A percentile compares a stretch with the other conserved stretches of the same genome.
These are phyloP conservation scores for Tachuris rubrigastra DNA, from an alignment of 2,113 vertebrate genomes.

Conservation along the genomic window DNA sequence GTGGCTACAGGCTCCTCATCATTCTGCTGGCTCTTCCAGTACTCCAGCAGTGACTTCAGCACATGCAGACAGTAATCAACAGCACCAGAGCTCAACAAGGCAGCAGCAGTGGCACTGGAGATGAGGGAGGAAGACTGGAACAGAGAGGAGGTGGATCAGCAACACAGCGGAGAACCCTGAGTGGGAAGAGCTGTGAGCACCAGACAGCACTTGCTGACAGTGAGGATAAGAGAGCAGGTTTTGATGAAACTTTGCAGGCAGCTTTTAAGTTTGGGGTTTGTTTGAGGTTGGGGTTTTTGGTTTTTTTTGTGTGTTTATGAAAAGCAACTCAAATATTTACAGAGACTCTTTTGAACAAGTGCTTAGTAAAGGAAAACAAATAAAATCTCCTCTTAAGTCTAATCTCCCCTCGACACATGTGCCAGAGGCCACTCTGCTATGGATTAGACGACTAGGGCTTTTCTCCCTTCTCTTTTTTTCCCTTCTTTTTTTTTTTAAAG, in stretches of 20 bases:
- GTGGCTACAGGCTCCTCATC: constrained; percentile 90
- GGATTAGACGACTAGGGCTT: constrained; percentile 46
- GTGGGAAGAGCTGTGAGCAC: not conserved
- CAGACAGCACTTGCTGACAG: not conserved
- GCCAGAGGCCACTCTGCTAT: constrained; percentile 59
- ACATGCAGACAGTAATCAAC: constrained; percentile 97
- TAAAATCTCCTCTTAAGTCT: constrained; percentile 59
- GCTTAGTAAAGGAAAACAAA: constrained; percentile 62
- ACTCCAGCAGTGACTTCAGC: constrained; percentile 93
- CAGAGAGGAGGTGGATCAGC: not conserved
- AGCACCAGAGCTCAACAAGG: constrained; percentile 91
- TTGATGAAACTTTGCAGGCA: constrained; percentile 35
- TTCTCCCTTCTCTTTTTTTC: not conserved
- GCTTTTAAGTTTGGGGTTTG: constrained; percentile 58
- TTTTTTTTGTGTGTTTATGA: not conserved
- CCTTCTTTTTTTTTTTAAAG: not conserved
- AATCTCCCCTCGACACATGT: constrained; percentile 63
- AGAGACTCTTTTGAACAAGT: constrained; percentile 59
- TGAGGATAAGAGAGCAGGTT: not conserved
- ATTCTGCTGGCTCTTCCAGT: constrained; percentile 96
- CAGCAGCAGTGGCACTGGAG: constrained; percentile 95
- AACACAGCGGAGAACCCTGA: not conserved
- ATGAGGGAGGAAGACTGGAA: constrained; percentile 93
- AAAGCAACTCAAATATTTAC: constrained; percentile 39
- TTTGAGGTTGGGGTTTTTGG: constrained; percentile 28